Evolutionary conservation across 2,888 invertebrate genomes (phyloP).

Genomic region (Agrenia bidenticulata): DNA sequence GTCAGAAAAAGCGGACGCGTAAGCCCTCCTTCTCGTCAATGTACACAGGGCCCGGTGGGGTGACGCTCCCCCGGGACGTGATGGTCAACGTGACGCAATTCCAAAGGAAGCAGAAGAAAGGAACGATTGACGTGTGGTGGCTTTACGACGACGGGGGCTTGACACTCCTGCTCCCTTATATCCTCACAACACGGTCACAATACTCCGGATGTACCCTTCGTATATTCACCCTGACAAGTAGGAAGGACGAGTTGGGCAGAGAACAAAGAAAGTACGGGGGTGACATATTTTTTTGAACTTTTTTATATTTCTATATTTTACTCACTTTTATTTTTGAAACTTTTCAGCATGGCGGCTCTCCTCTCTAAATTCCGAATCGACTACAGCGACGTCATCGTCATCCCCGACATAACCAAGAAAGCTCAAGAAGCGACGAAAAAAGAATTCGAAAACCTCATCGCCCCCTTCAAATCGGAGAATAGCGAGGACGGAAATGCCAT

Average conservation of each 20-base stretch:
- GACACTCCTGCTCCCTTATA: constrained; percentile 81
- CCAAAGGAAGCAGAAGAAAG: constrained; percentile 56
- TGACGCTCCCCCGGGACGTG: constrained; percentile 61
- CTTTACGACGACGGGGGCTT: constrained; percentile 67
- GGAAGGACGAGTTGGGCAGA: constrained; percentile 72
- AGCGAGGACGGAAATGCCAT: constrained; percentile 45
- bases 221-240: constrained; percentile 80
- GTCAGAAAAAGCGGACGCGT: constrained; percentile 42
- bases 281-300: neutral
- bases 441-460: constrained; percentile 72
- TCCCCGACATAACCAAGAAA: constrained; percentile 82
- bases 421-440: constrained; percentile 73
- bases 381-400: constrained; percentile 87
- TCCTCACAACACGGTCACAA: constrained; percentile 74
- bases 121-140: constrained; percentile 63
- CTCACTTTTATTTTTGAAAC: neutral
- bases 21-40: constrained; percentile 48
- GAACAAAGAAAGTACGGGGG: constrained; percentile 79
- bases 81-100: constrained; percentile 55
- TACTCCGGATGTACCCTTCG: constrained; percentile 77
- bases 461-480: constrained; percentile 63
- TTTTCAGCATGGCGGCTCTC: constrained; percentile 84
- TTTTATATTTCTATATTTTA: neutral
- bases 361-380: constrained; percentile 94
- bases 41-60: constrained; percentile 59